Evolutionary conservation across 2,797 vertebrate genomes (phyloP), one percentile per base, ranked within the genome.

Genomic region (Pithecia hirsuta): DNA sequence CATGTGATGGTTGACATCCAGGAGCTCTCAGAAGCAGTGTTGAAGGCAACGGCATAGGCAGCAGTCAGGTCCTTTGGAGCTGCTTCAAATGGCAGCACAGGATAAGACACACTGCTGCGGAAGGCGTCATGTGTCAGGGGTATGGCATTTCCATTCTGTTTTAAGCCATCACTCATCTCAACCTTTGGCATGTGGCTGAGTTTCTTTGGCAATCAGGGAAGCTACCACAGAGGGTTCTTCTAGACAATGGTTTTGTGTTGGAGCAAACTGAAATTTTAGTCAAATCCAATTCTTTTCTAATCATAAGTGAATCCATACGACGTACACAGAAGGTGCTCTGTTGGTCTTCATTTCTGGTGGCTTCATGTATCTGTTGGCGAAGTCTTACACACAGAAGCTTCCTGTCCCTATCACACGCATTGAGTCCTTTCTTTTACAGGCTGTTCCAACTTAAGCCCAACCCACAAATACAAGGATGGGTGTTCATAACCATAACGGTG

Each of bases 81-180:
- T 0, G 33, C 44, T 28, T 26, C 61, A 33, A 28, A 36, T 12
- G 59, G 6, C 74, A 36, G 75, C 59, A 36, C 12, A 15, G 28
- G 41, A 30, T 10, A 15, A 28, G n/a, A 22, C 17, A 1, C 13
- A 26, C 12, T 44, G 24, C 9, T 3, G 3, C 10, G 24, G 44
- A 3, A 0, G 0, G 7, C 1, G 15, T 5, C 44, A 7, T 0
- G 41, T 39, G 33, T 26, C 11, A 13, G 9, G 44, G 28, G 2
- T 11, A 22, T 0, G 26, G 55, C 3, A 17, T 17, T 50, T 86
- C 61, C 39, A 81, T 85, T 36, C 12, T 44, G 10, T 72, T 11
- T 55, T 48, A 57, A 90, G 80, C 14, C 82, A 22, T 52, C 46
- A 22, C 22, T 41, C 10, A 26, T 4, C 26, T 52, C 61, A 22